Base-by-base conservation (phyloP, 1,140 invertebrate species). In the Monochamus saltuarius region DNA sequence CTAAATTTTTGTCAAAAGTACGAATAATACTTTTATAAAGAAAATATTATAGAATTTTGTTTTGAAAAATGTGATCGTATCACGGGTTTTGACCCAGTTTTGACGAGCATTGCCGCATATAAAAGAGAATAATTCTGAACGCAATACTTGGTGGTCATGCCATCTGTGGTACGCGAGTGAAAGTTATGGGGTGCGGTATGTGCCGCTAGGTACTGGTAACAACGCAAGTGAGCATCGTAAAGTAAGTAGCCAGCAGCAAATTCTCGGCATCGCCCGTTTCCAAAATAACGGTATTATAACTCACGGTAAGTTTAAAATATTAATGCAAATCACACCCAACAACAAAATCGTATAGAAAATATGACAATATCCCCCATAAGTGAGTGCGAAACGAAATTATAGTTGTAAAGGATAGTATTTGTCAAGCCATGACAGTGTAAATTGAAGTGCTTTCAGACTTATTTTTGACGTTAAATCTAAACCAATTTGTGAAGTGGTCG, bases 351-450 rank as follows among this genome's bases (percentile, higher is more conserved):
- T 37, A 35, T 10, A 36, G 40, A 42, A 56, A 55, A 45, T 17
- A 51, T 38, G 37, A 51, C 39, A 19, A 36, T 43, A 14, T 16
- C 34, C 45, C 45, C 14, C 55, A 36, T 9, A 36, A 64, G 56
- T 43, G 59, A 65, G 62, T 65, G 59, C 42, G 35, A 59, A 65
- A 61, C 57, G 59, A 55, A 65, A 40, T 65, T 64, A 64, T 29
- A 40, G 58, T 29, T 35, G 49, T 42, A 52, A 53, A 42, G 62
- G 61, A 62, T 62, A 62, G 59, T 62, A 64, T 63, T 65, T 61
- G 65, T 67, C 61, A 55, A 62, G 60, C 62, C 58, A 62, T 67
- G 66, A 67, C 66, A 65, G 62, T 62, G 55, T 65, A 62, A 65
- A 59, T 56, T 65, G 19, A 67, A 67, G 59, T 62, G 66, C 43